Evolutionary conservation across 2,113 vertebrate genomes (phyloP).

Genomic region (Protobothrops mucrosquamatus): DNA sequence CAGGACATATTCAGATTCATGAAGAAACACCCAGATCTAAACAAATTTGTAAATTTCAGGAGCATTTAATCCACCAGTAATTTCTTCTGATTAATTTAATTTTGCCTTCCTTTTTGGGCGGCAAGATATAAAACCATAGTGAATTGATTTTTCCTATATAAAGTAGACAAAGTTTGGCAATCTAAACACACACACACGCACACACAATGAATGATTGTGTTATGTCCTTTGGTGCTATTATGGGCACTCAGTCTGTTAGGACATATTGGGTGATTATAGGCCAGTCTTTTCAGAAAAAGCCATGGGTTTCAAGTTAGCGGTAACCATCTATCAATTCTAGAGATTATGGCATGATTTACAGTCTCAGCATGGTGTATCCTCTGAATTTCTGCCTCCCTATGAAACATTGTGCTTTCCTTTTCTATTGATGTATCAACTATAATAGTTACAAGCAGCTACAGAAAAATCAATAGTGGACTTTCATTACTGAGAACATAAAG

Average conservation of each 20-base stretch:
- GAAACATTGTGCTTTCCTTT: slow-evolving; percentile 94
- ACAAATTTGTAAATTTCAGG: background rate
- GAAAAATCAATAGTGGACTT: slow-evolving; percentile 98
- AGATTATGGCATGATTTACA: slow-evolving; percentile 93
- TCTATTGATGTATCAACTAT: slow-evolving; percentile 99
- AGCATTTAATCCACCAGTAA: background rate
- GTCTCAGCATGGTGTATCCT: slow-evolving; percentile 70
- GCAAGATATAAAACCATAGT: background rate
- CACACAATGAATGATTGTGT: slow-evolving; percentile 53
- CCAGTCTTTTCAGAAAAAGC: slow-evolving; percentile 72
- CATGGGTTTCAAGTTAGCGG: slow-evolving; percentile 82
- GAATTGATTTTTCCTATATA: slow-evolving; percentile 15
- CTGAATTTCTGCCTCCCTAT: slow-evolving; percentile 85
- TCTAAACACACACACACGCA: background rate
- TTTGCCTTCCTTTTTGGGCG: background rate
- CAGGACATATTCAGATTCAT: background rate
- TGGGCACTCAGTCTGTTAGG: slow-evolving; percentile 83
- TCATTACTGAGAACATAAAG: slow-evolving; percentile 86
- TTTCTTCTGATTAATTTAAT: background rate
- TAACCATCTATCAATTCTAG: slow-evolving; percentile 85
- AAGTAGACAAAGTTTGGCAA: slow-evolving; percentile 22
- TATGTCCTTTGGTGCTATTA: slow-evolving; percentile 71
- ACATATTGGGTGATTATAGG: slow-evolving; percentile 73
- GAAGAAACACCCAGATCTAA: background rate
- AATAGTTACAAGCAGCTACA: slow-evolving; percentile 99